Base-by-base conservation (phyloP, 2,113 vertebrate species). In the Laticauda laticaudata region DNA sequence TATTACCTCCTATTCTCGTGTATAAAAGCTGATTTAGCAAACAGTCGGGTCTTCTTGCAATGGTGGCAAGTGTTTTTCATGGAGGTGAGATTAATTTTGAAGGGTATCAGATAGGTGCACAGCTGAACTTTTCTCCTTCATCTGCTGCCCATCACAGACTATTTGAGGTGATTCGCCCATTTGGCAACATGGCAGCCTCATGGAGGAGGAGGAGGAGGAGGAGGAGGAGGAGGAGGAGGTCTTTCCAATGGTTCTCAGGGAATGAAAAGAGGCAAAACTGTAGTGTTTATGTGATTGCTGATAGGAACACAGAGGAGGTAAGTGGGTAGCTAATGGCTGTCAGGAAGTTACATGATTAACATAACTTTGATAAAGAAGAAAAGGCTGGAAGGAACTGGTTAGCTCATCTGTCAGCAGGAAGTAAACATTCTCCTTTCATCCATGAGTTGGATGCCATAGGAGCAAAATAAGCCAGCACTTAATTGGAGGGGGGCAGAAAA, bases 351-450 rank as follows among this genome's bases (percentile, higher is more conserved):
- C 90, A 64, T 92, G 90, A 96, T 95, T 95, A 96, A 94, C 26
- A 20, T 94, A 87, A 91, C 93, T 96, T 96, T 96, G 95, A 93
- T 95, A 94, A 93, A 93, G 91, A 91, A 93, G 95, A 55, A 90
- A 29, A 92, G 89, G 93, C 89, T 94, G 93, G 90, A 85, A 93
- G 91, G 43, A 92, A 61, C 93, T 91, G 94, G 91, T 94, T 95
- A 94, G 91, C 93, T 96, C 48, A 64, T 95, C 94, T 94, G 91
- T 95, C 94, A 95, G 89, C 39, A 81, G 61, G 64, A 91, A 69
- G 53, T 91, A 75, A 75, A 64, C 53, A 90, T 75, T 90, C 90
- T 75, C 48, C 14, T 90, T 90, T 64, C 48, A 75, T 75, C 48
- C 48, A 45, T 75, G 61, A 54, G 64, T 75, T 75, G 90, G 48